phyloP scores from a whole-genome alignment of 2,113 vertebrate species.

The Pseudopodoces humilis region DNA sequence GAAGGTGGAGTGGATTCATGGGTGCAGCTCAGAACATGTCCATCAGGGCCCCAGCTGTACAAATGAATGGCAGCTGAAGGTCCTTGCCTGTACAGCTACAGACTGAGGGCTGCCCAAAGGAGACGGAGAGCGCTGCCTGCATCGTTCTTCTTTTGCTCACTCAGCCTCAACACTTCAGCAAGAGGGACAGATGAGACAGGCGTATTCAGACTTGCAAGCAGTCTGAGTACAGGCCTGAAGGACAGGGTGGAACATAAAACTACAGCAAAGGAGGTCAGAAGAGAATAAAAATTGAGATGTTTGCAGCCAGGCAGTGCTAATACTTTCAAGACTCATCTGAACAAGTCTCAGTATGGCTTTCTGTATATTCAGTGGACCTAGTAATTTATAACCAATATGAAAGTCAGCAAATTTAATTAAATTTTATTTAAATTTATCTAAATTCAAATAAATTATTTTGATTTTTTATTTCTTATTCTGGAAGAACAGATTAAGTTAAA shows the following conservation, averaged over 20 bases:
- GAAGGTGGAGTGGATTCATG: not conserved
- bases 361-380: not conserved
- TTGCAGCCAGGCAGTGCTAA: not conserved
- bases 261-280: not conserved
- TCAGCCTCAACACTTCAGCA: not conserved
- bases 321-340: not conserved
- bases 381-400: not conserved
- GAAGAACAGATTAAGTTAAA: not conserved
- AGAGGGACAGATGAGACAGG: not conserved
- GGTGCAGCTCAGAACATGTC: fast-evolving
- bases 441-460: not conserved
- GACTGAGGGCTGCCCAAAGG: not conserved
- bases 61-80: not conserved
- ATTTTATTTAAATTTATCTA: not conserved
- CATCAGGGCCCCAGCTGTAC: not conserved
- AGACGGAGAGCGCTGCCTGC: not conserved
- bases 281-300: not conserved
- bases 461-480: not conserved
- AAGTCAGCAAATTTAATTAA: not conserved
- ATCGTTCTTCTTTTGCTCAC: fast-evolving
- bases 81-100: not conserved
- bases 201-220: not conserved
- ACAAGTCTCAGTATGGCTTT: not conserved
- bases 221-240: not conserved
- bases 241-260: not conserved